These are phyloP conservation scores for Euproctis similis DNA, from an alignment of 2,888 invertebrate genomes.

Conservation along the genomic window DNA sequence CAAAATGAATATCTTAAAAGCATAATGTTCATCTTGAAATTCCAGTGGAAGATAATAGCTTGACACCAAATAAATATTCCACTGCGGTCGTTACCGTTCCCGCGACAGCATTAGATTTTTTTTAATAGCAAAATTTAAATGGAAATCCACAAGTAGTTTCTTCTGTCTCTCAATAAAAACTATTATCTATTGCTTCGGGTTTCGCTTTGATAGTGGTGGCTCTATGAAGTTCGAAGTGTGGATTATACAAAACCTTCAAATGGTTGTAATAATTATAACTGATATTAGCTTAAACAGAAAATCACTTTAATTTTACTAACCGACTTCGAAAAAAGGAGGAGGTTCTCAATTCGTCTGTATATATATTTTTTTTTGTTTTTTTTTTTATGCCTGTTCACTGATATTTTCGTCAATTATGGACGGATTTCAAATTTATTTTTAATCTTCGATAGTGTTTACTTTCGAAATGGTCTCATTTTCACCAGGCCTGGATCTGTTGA, in stretches of 20 bases:
- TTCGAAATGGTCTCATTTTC: too few species aligned
- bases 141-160: constrained; percentile 1
- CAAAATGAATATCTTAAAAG: neutral
- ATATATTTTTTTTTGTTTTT: too few species aligned
- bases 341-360: too few species aligned
- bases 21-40: neutral
- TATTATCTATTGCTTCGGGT: neutral
- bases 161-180: neutral
- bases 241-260: constrained; percentile 6
- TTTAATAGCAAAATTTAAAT: constrained; percentile 5
- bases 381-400: too few species aligned
- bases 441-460: too few species aligned
- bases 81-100: constrained; percentile 1
- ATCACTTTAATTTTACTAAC: constrained; percentile 10
- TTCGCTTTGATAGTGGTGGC: neutral
- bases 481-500: too few species aligned
- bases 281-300: constrained; percentile 5
- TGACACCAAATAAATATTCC: constrained; percentile 4
- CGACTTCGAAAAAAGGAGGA: too few species aligned
- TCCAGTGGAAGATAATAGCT: neutral
- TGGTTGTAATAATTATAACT: constrained; percentile 15
- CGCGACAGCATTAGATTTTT: constrained; percentile 1
- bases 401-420: too few species aligned
- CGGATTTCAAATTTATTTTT: too few species aligned
- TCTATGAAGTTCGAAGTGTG: constrained; percentile 2